phyloP scores from a whole-genome alignment of 2,113 vertebrate genomes.

The Protomyctophum bolini region DNA sequence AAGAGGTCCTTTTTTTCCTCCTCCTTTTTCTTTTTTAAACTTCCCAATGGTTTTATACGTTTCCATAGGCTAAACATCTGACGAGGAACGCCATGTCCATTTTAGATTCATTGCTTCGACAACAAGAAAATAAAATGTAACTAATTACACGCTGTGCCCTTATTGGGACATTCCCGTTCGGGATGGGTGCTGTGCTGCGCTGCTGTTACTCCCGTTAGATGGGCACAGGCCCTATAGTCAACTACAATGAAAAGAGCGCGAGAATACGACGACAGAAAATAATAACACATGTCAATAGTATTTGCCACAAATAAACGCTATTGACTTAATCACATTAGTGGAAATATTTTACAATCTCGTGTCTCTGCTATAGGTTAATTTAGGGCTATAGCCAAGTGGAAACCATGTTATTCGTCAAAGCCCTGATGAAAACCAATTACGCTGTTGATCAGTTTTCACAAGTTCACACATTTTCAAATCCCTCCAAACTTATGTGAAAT shows the following conservation, averaged over 20 bases:
- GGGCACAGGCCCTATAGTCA: constrained; percentile 39
- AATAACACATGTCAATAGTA: neutral
- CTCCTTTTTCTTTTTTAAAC: too few relatives aligned
- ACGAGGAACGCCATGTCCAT: too few relatives aligned
- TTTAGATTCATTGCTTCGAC: constrained; percentile 34
- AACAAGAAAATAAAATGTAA: neutral
- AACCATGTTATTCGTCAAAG: constrained; percentile 23
- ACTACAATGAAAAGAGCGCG: constrained; percentile 66
- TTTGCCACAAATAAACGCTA: neutral
- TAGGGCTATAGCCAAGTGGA: constrained; percentile 12
- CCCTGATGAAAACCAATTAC: neutral
- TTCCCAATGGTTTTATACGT: too few relatives aligned
- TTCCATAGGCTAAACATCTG: too few relatives aligned
- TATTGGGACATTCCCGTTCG: constrained; percentile 42
- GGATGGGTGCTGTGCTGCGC: constrained; percentile 20
- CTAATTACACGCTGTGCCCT: constrained; percentile 25
- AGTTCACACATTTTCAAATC: neutral
- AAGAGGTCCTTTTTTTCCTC: too few relatives aligned
- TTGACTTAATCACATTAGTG: too few relatives aligned
- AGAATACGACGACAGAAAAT: constrained; percentile 37
- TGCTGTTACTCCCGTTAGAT: constrained; percentile 20
- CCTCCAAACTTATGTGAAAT: neutral
- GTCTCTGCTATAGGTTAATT: constrained; percentile 20
- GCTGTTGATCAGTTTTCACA: neutral
- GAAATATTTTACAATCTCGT: neutral